Percentiles rank a stretch among this genome's conserved stretches.
These are phyloP conservation scores for Agrotis puta DNA, from an alignment of 2,888 invertebrate genomes.

Conservation along the genomic window DNA sequence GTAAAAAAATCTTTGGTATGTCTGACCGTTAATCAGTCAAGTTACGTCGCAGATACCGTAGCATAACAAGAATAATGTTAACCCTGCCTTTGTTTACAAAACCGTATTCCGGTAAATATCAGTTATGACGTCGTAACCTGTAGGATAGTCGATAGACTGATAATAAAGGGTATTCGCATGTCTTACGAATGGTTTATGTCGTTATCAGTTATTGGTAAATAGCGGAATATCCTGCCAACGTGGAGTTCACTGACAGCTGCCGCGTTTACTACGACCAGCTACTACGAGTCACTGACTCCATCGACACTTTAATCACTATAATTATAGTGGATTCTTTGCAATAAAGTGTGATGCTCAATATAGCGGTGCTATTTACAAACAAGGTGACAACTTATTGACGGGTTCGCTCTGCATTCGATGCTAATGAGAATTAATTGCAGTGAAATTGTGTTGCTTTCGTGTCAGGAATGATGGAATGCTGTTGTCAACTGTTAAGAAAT, in stretches of 20 bases:
- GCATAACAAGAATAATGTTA: slow-evolving; percentile 5
- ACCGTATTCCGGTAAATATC: slow-evolving; percentile 23
- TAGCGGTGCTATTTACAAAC: slow-evolving; percentile 82
- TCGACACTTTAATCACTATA: slow-evolving; percentile 55
- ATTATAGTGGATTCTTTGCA: slow-evolving; percentile 78
- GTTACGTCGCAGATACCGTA: slow-evolving; percentile 10
- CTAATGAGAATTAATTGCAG: slow-evolving; percentile 85
- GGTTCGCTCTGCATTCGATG: slow-evolving; percentile 72
- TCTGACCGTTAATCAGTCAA: neutral
- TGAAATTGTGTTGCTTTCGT: slow-evolving; percentile 78
- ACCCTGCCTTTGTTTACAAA: slow-evolving; percentile 12
- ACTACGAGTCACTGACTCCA: slow-evolving; percentile 79
- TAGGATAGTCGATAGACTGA: neutral
- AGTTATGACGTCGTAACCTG: slow-evolving; percentile 21
- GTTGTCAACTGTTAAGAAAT: slow-evolving; percentile 23
- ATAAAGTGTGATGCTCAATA: slow-evolving; percentile 71
- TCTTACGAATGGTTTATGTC: too few relatives aligned
- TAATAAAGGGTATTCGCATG: too few relatives aligned
- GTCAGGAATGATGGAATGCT: slow-evolving; percentile 45
- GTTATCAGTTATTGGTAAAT: slow-evolving; percentile 54
- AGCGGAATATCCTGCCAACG: slow-evolving; percentile 71
- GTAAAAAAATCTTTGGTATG: slow-evolving; percentile 1
- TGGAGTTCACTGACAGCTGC: slow-evolving; percentile 70
- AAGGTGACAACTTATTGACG: slow-evolving; percentile 84
- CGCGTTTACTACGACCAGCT: slow-evolving; percentile 54